Evolutionary conservation across 2,888 invertebrate species (phyloP).

Genomic region (Thereva nobilitata): DNA sequence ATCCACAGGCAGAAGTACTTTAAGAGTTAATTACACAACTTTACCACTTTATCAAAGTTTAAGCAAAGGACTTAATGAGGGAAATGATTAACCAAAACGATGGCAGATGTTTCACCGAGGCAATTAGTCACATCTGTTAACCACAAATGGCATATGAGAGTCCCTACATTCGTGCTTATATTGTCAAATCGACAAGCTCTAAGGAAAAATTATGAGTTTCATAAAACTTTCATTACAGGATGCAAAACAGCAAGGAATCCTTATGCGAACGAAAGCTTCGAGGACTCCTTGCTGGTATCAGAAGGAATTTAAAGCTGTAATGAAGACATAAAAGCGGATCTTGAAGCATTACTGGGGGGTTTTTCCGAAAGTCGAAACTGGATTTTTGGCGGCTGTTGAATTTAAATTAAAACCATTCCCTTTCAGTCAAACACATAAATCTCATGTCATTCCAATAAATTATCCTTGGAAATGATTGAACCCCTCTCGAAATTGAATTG

Average conservation of each 20-base stretch:
- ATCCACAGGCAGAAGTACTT: neutral
- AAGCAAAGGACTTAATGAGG: conserved; percentile 22
- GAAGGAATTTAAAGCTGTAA: too few relatives aligned
- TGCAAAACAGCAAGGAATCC: neutral
- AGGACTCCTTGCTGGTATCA: too few relatives aligned
- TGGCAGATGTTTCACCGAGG: conserved; percentile 8
- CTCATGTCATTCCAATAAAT: too few relatives aligned
- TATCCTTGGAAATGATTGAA: too few relatives aligned
- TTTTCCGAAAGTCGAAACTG: too few relatives aligned
- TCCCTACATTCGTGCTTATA: neutral
- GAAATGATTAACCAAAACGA: conserved; percentile 20
- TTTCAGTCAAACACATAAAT: too few relatives aligned
- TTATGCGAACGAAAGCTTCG: too few relatives aligned
- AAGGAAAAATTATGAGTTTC: conserved; percentile 1
- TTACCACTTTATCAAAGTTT: conserved; percentile 22
- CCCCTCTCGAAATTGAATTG: too few relatives aligned
- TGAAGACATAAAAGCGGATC: too few relatives aligned
- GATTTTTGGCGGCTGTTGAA: too few relatives aligned
- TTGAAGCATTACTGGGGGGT: too few relatives aligned
- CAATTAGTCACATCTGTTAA: conserved; percentile 13
- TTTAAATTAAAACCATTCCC: too few relatives aligned
- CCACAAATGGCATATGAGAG: conserved; percentile 14
- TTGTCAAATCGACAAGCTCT: conserved; percentile 2
- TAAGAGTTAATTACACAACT: conserved; percentile 18
- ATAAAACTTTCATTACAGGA: conserved; percentile 4